phyloP scores from a whole-genome alignment of 2,797 vertebrate species.

The Anisognathus igniventris region DNA sequence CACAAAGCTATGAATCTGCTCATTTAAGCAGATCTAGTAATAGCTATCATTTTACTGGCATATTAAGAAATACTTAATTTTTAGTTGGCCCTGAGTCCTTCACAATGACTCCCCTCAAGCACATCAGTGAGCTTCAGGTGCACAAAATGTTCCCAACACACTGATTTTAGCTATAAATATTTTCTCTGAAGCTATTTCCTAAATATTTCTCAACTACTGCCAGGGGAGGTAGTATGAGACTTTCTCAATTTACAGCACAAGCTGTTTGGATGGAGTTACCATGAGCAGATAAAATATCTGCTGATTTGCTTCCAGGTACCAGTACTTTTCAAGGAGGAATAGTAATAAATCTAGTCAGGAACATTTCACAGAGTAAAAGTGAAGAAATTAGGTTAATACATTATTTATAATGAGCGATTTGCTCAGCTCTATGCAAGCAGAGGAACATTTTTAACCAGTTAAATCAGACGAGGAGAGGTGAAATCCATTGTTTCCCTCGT shows the following conservation, averaged over 20 bases:
- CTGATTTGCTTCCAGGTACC: not conserved
- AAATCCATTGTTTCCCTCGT: not conserved
- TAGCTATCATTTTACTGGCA: not conserved
- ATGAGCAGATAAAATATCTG: not conserved
- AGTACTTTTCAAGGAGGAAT: not conserved
- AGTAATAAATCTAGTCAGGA: not conserved
- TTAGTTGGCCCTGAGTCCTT: not conserved
- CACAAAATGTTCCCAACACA: not conserved
- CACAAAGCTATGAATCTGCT: not conserved
- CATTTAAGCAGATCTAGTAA: not conserved
- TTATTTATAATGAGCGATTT: conserved; percentile 41
- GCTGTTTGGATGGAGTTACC: not conserved
- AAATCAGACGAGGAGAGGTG: not conserved
- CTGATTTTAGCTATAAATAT: not conserved
- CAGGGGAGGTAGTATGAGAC: not conserved
- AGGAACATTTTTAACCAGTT: not conserved
- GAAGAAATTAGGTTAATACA: conserved; percentile 9
- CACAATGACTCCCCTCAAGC: not conserved
- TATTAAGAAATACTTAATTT: conserved; percentile 2
- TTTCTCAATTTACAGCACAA: not conserved
- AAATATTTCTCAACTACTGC: not conserved
- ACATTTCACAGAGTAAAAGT: not conserved
- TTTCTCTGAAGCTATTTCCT: not conserved
- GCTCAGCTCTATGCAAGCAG: not conserved
- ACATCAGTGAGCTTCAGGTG: not conserved